Conservation (phyloP, 2,888 invertebrate genomes). For the Eumacrocentrus americanus region DNA sequence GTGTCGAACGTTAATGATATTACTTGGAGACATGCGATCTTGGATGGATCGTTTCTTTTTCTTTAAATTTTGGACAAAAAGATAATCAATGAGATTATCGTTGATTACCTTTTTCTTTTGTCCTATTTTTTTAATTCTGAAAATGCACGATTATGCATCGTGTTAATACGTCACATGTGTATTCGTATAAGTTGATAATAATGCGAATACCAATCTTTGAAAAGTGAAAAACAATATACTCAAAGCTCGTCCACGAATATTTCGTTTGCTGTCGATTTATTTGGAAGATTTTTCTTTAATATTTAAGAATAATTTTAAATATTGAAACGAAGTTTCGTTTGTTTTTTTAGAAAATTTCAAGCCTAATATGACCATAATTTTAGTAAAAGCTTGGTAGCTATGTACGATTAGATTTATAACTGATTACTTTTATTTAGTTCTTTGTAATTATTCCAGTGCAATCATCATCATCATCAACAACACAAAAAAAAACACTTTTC, state of each 20-base stretch:
- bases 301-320: background rate
- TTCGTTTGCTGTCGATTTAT: background rate
- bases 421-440: constrained; percentile 38
- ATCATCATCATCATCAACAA: constrained; percentile 47
- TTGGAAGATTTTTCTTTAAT: background rate
- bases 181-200: too few species aligned
- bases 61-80: background rate
- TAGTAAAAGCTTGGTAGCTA: constrained; percentile 47
- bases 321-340: background rate
- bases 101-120: background rate
- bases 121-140: background rate
- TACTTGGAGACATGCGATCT: too few species aligned
- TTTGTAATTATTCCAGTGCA: constrained; percentile 58
- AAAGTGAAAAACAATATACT: background rate
- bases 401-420: constrained; percentile 28
- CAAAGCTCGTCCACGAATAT: background rate
- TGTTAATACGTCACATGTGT: too few species aligned
- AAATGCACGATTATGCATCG: too few species aligned
- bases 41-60: background rate
- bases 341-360: background rate
- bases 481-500: constrained; percentile 14
- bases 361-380: constrained; percentile 47
- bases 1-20: background rate
- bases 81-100: too few species aligned
- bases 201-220: background rate